These are phyloP conservation scores for Ellobius talpinus DNA, from an alignment of 2,113 vertebrate genomes.

Conservation along the genomic window DNA sequence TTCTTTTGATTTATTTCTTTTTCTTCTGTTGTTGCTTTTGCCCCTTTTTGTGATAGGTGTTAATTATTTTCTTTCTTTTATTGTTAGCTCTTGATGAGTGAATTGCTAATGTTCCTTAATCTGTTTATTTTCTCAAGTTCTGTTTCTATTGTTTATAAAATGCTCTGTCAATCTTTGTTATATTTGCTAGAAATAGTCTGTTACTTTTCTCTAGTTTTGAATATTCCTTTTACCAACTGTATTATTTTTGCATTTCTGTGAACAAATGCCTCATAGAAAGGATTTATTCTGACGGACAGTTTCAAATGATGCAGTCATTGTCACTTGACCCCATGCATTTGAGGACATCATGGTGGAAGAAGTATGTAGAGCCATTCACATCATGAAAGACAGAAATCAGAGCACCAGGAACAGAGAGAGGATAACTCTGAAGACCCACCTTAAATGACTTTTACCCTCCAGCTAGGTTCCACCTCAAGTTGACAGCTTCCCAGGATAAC, in stretches of 20 bases:
- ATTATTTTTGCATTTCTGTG: not conserved
- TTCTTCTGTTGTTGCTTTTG: not conserved
- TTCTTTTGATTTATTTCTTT: not conserved
- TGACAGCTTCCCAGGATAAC: not conserved
- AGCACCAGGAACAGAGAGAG: not conserved
- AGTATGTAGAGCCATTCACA: not conserved
- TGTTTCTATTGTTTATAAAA: constrained; percentile 17
- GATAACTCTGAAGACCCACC: not conserved
- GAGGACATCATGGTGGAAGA: not conserved
- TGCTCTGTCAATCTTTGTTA: constrained; percentile 8
- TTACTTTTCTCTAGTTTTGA: not conserved
- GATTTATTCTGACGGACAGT: not conserved
- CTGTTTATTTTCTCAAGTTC: constrained; percentile 51
- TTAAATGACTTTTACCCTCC: not conserved
- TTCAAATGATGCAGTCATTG: not conserved
- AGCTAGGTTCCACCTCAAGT: not conserved
- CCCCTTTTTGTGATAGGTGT: not conserved
- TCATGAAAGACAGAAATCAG: not conserved
- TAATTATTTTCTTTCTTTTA: constrained; percentile 21
- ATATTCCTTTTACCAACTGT: not conserved
- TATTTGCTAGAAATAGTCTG: not conserved
- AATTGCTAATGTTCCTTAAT: not conserved
- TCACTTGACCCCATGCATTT: not conserved
- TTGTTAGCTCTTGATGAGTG: constrained; percentile 21
- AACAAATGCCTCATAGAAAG: not conserved